Base-by-base conservation (phyloP, 2,113 vertebrate genomes). In the Origma solitaria region DNA sequence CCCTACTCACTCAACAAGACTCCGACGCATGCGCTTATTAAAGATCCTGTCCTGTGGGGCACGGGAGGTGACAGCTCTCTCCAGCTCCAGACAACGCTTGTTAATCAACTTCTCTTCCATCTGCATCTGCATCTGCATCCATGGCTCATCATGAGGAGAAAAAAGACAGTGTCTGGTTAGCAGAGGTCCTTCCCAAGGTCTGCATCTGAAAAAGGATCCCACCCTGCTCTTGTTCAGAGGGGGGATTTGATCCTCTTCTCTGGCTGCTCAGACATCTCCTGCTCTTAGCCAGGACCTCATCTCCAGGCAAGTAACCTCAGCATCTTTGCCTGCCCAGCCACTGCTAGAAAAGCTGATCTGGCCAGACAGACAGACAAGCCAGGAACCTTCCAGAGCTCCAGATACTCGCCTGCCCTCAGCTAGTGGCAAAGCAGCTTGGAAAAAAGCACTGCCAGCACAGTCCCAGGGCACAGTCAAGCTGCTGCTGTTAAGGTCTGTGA, bases 81-180 rank as follows among this genome's bases (percentile, higher is more conserved):
- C 93, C 83, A 96, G 94, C 24, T 97, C 90, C 45, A 95, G 58
- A 19, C 97, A 84, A 3, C 97, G 94, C 31, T 96, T 88, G 81
- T 97, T 97, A 27, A 98, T 92, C 58, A 98, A 92, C 40, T 98
- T 93, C 42, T 98, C 69, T 50, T 98, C 98, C 73, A 98, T 79
- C 90, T 98, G 97, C 97, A 98, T 97, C 96, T 98, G 98, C 86
- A 99, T 73, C 84, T n/a, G n/a, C n/a, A n/a, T n/a, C n/a, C 96
- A 64, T 11, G 84, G 56, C 66, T 98, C 96, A 70, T 97, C 56
- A 98, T 98, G 82, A 47, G 79, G 37, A 47, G 82, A 82, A 37
- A 33, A 70, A 65, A 82, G 37, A 76, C 35, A 54, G 50, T 5
- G 42, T 8, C 37, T 72, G 45, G 35, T 83, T 58, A 87, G n/a